These are phyloP conservation scores for Hipparchia semele DNA, from an alignment of 2,888 invertebrate genomes.

Conservation along the genomic window DNA sequence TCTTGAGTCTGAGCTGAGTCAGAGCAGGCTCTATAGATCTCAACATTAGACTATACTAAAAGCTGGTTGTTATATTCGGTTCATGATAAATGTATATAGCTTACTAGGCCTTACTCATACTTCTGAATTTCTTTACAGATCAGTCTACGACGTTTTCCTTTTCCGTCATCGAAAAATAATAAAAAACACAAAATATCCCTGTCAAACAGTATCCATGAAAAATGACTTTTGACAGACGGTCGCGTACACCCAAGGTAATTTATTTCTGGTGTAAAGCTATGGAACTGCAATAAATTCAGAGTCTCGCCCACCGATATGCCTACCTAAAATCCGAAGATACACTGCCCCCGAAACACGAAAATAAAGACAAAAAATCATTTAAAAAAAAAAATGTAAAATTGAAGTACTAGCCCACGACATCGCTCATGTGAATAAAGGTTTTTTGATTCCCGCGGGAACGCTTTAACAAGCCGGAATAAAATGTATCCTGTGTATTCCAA, in stretches of 20 bases:
- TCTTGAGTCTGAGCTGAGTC: too few species aligned
- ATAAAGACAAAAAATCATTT: neutral
- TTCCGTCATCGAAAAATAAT: neutral
- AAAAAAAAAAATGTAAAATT: neutral
- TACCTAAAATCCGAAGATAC: neutral
- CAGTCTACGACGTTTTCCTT: neutral
- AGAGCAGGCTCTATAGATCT: too few species aligned
- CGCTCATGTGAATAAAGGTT: too few species aligned
- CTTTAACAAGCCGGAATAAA: too few species aligned
- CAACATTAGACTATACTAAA: too few species aligned
- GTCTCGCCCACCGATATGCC: neutral
- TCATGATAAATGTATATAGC: too few species aligned
- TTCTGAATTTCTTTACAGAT: neutral
- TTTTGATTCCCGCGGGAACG: too few species aligned
- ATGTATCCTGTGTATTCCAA: too few species aligned
- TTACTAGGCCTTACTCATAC: neutral
- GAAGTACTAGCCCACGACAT: too few species aligned
- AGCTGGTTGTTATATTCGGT: too few species aligned
- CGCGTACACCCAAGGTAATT: constrained; percentile 7
- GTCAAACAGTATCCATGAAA: constrained; percentile 3
- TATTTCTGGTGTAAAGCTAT: constrained; percentile 7
- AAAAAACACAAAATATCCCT: neutral
- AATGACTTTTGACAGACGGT: constrained; percentile 16
- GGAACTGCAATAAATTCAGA: constrained; percentile 1
- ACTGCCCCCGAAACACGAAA: too few species aligned